Conservation (phyloP, 2,888 invertebrate species). For the Cheilosia vulpina region DNA sequence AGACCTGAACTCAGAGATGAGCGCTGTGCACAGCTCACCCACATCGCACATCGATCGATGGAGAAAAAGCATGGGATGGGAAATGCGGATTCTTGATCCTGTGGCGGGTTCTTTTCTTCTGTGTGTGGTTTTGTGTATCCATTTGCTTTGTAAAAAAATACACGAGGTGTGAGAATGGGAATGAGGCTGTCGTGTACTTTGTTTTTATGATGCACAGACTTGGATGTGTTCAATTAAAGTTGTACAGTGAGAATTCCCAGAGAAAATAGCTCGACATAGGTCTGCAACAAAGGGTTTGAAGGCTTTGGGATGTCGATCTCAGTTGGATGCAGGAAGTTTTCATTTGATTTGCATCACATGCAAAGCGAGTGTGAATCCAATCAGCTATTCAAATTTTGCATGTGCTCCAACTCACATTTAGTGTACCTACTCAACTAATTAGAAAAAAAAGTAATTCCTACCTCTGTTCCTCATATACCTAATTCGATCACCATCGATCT, state of each 20-base stretch:
- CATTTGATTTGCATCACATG: not conserved
- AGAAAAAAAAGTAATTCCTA: too few relatives aligned
- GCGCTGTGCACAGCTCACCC: constrained; percentile 62
- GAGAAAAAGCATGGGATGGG: constrained; percentile 18
- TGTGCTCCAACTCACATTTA: too few relatives aligned
- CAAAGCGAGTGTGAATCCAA: too few relatives aligned
- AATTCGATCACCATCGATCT: not conserved
- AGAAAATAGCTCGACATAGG: constrained; percentile 27
- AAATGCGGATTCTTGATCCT: constrained; percentile 58
- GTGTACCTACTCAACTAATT: too few relatives aligned
- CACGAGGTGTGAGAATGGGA: constrained; percentile 66
- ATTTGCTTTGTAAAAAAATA: constrained; percentile 1
- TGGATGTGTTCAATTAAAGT: constrained; percentile 35
- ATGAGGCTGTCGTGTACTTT: constrained; percentile 41
- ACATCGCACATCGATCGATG: constrained; percentile 55
- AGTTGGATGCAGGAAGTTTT: too few relatives aligned
- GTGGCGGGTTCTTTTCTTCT: not conserved
- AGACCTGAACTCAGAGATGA: constrained; percentile 32
- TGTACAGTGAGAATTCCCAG: constrained; percentile 35
- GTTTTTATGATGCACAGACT: constrained; percentile 54
- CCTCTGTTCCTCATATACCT: too few relatives aligned
- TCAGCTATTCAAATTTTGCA: too few relatives aligned
- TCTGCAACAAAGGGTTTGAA: not conserved
- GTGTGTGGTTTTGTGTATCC: constrained; percentile 11
- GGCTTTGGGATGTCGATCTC: too few relatives aligned